These are phyloP conservation scores for Cynopterus brachyotis DNA, from an alignment of 2,113 vertebrate species.

Conservation along the genomic window DNA sequence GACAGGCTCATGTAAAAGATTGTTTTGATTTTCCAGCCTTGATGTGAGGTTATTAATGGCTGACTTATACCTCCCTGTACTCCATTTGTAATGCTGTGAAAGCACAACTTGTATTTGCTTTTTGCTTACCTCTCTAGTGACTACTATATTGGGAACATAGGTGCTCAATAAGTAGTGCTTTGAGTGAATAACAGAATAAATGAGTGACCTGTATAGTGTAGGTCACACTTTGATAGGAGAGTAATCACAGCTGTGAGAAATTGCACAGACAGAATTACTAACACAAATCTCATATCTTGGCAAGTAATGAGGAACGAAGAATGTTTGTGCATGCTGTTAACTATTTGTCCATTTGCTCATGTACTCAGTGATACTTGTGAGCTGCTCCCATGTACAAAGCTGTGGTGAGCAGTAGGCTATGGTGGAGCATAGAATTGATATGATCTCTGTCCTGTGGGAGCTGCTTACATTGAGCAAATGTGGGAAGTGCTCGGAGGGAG, in stretches of 20 bases:
- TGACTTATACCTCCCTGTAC: not conserved
- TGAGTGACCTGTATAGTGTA: not conserved
- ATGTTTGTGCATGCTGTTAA: not conserved
- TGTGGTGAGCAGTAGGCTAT: not conserved
- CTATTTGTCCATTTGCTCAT: not conserved
- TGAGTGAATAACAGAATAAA: not conserved
- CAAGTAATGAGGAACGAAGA: not conserved
- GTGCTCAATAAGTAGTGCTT: not conserved
- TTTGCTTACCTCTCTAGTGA: not conserved
- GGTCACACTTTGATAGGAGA: not conserved
- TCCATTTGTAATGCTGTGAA: not conserved
- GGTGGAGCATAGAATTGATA: not conserved
- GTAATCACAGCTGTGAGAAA: not conserved
- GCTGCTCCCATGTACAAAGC: not conserved
- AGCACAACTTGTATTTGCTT: not conserved
- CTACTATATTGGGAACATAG: not conserved
- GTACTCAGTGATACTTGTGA: not conserved
- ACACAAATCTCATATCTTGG: not conserved
- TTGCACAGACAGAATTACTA: not conserved
- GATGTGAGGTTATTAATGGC: not conserved
- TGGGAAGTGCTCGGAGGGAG: not conserved
- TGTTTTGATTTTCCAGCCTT: not conserved
- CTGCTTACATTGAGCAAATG: not conserved
- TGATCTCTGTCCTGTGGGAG: not conserved
- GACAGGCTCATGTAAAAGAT: not conserved